Base-by-base conservation (phyloP, 2,797 vertebrate genomes). In the Peromyscus nudipes region DNA sequence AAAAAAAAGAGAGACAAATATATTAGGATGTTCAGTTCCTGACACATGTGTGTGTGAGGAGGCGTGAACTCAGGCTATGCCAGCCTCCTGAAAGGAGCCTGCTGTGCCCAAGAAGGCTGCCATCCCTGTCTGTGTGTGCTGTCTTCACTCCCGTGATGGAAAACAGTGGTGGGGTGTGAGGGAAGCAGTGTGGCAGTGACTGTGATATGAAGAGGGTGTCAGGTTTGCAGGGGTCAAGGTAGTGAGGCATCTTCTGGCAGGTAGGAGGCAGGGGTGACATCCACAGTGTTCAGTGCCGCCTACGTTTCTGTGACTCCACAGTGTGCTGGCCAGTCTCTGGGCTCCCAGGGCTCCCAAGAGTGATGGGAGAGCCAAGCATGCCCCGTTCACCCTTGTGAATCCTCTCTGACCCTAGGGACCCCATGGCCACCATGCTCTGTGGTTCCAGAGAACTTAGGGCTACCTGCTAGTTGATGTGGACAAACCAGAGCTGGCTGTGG, bases 391-490 rank as follows among this genome's bases (percentile, higher is more conserved):
- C 37, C 57, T 25, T 6, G 3, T 46, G 92, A 75, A 71, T 40
- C 62, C 27, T 34, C 14, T 31, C 34, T 0, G 0, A 43, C 29
- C 67, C 25, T n/a, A 0, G 6, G 37, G 46, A 49, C 67, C 49
- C 65, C 1, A 16, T 0, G 3, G n/a, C 49, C 7, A 1, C 1
- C 6, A n/a, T 23, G 79, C 0, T n/a, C 46, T 76, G 0, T 21
- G 55, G 46, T 52, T 40, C 43, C 29, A 27, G 23, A 25, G 49
- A 65, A 55, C 86, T 62, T 77, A 14, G 34, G 60, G 40, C 46
- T 14, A 7, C 83, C 40, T 67, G 27, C 43, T 88, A 3, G 3
- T 77, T n/a, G 13, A 57, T 9, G 19, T 75, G 46, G 34, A 25
- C 71, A 69, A 37, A 34, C 64, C 13, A 49, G 52, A 92, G 62